Evolutionary conservation across 2,113 vertebrate species (phyloP), one percentile per base, ranked within the genome.

Genomic region (Tor tambroides): DNA sequence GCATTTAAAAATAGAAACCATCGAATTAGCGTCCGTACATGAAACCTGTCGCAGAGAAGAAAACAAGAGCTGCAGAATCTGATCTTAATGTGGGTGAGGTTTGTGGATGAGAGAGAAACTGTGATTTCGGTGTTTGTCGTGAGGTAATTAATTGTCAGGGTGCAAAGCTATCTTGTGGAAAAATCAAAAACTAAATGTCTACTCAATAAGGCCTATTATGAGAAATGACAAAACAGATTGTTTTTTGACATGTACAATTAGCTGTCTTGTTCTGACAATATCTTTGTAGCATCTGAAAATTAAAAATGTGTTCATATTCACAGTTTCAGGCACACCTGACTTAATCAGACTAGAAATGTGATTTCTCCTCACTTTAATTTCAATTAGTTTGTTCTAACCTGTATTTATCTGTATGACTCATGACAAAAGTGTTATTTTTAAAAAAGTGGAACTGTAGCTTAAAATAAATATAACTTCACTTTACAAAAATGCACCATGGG

Each of bases 1-100:
- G 11, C 30, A 63, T 88, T 91, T 88, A 90, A 90, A 88, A 90
- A 90, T 91, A 91, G 90, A 85, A 87, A n/a, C 28, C 49, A 21
- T 82, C 21, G 54, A 89, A 88, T 87, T 89, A 87, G 76, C 61
- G 54, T 84, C 65, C 56, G 67, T 74, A 67, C 38, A 43, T 49
- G 65, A 84, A 81, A 87, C 79, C 79, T 83, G 86, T 80, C 69
- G 51, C 46, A 74, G 26, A 15, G 38, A 43, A 28, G n/a, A 81
- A 81, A 82, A 76, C 76, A 54, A 38, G 38, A 69, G 43, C 77
- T 30, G 43, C 32, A 26, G 19, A 65, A 46, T 81, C 85, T 30
- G 67, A 81, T 75, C 46, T 87, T 38, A 74, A 74, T 1, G 23
- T 26, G 28, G 7, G 82, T 41, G 69, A 41, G 72, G 49, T 56